Evolutionary conservation across 1,140 invertebrate genomes (phyloP).

Genomic region (Formica selysi): DNA sequence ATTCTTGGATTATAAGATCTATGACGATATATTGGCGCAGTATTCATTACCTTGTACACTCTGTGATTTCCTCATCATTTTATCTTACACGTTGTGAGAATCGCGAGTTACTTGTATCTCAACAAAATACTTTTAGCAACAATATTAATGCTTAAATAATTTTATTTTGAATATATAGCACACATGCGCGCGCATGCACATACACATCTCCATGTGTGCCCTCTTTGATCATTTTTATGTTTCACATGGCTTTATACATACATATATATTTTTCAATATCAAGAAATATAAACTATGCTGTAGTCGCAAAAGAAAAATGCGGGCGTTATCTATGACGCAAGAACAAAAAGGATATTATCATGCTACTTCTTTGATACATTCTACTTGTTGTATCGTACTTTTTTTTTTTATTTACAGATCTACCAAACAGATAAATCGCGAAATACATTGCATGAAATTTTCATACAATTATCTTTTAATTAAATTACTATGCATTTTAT

Average conservation of each 20-base stretch:
- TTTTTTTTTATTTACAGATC: slow-evolving; percentile 19
- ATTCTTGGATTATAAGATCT: not conserved
- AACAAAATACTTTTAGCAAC: not conserved
- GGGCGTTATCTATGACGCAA: slow-evolving; percentile 44
- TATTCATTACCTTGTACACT: not conserved
- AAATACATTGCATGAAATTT: not conserved
- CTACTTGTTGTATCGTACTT: slow-evolving; percentile 41
- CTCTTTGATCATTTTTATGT: not conserved
- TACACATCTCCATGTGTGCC: not conserved
- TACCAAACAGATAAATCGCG: slow-evolving; percentile 11
- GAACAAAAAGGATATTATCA: slow-evolving; percentile 56
- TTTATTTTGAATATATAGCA: not conserved
- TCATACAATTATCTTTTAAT: not conserved
- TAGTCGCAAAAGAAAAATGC: slow-evolving; percentile 47
- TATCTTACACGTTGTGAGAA: not conserved
- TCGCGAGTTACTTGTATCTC: not conserved
- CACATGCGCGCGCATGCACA: too few relatives aligned
- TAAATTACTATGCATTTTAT: not conserved
- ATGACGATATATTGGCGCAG: slow-evolving; percentile 45
- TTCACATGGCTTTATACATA: not conserved
- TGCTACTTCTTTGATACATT: slow-evolving; percentile 43
- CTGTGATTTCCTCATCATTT: not conserved
- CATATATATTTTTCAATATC: slow-evolving; percentile 38
- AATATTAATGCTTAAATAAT: not conserved
- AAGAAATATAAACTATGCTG: slow-evolving; percentile 24